A percentile compares a stretch with the other conserved stretches of the same genome.
Evolutionary conservation across 2,797 vertebrate genomes (phyloP).

Genomic region (Cirrhinus molitorella): DNA sequence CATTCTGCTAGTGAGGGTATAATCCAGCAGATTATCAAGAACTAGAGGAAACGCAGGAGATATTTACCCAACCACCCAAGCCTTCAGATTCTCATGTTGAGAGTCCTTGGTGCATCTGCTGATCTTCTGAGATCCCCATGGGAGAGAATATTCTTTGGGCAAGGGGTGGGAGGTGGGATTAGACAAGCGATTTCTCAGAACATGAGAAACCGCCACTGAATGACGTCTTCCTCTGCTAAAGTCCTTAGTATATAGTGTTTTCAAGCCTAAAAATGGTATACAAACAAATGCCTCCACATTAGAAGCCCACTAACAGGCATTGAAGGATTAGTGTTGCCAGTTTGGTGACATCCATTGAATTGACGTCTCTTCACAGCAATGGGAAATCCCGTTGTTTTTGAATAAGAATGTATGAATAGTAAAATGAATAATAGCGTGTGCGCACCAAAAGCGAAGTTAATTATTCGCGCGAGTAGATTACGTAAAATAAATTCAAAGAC

Average conservation of each 20-base stretch:
- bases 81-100: conserved; percentile 14
- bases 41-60: conserved; percentile 21
- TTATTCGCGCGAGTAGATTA: too few relatives aligned
- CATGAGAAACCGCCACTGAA: conserved; percentile 12
- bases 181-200: conserved; percentile 15
- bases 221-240: conserved; percentile 32
- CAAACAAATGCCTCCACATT: conserved; percentile 42
- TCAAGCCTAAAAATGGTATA: conserved; percentile 4
- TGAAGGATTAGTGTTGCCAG: conserved; percentile 39
- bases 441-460: too few relatives aligned
- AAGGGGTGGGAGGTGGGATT: background rate
- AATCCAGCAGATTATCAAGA: conserved; percentile 46
- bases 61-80: conserved; percentile 32
- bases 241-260: background rate
- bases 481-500: too few relatives aligned
- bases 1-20: conserved; percentile 38
- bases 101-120: conserved; percentile 27
- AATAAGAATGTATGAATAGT: background rate
- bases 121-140: conserved; percentile 51
- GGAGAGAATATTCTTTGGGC: conserved; percentile 27
- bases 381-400: background rate
- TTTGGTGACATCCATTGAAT: conserved; percentile 23
- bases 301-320: conserved; percentile 34
- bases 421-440: background rate
- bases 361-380: background rate